Percentiles rank a stretch among this genome's conserved stretches.
Evolutionary conservation across 2,113 vertebrate genomes (phyloP).

Genomic region (Erythrocebus patas): DNA sequence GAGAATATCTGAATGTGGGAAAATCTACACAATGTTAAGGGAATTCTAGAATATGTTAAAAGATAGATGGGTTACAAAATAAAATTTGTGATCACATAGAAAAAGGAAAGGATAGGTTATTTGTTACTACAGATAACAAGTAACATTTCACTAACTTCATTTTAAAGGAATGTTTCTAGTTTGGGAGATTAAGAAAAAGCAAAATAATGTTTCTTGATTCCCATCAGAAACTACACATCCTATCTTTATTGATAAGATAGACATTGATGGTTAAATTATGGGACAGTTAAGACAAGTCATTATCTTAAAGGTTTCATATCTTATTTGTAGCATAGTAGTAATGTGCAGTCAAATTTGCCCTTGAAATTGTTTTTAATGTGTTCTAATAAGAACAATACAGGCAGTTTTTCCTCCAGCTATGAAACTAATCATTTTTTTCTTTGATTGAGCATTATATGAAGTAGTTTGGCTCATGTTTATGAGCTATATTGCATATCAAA

Average conservation of each 20-base stretch:
- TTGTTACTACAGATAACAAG: background rate
- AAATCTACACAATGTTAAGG: background rate
- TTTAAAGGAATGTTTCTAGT: background rate
- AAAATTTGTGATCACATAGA: background rate
- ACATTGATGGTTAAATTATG: background rate
- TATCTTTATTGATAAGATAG: background rate
- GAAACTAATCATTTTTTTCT: conserved; percentile 35
- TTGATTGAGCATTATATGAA: conserved; percentile 5
- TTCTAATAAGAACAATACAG: background rate
- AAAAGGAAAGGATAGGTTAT: background rate
- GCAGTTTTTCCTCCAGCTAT: background rate
- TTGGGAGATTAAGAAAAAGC: background rate
- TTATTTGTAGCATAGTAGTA: conserved; percentile 33
- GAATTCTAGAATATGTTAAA: background rate
- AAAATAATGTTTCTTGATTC: background rate
- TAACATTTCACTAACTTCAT: conserved; percentile 11
- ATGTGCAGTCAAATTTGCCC: background rate
- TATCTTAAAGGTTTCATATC: background rate
- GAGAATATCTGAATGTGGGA: background rate
- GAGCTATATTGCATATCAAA: background rate
- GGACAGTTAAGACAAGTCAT: background rate
- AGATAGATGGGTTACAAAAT: background rate
- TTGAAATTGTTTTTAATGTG: conserved; percentile 37
- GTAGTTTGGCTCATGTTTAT: conserved; percentile 24
- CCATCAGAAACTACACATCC: background rate